A percentile compares a stretch with the other conserved stretches of the same genome.
Evolutionary conservation across 2,113 vertebrate species (phyloP).

Genomic region (Puma concolor): DNA sequence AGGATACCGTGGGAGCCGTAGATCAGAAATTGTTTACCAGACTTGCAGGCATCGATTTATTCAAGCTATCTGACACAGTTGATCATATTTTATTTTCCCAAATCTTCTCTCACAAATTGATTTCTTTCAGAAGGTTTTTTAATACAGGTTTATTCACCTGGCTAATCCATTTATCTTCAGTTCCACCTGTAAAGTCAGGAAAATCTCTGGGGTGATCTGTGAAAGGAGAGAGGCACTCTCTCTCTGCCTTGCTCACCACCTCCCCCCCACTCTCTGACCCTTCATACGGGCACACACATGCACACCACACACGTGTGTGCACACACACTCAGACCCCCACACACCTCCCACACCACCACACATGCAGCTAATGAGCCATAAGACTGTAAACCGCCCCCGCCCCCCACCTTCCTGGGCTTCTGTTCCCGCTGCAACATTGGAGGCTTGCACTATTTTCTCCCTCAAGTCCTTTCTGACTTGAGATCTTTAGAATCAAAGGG

Average conservation of each 20-base stretch:
- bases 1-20: constrained; percentile 65
- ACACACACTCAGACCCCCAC: neutral
- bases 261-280: neutral
- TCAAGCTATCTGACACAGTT: constrained; percentile 73
- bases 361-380: neutral
- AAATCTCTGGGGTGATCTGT: neutral
- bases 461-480: neutral
- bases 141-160: constrained; percentile 62
- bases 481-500: neutral
- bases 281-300: rapidly evolving
- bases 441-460: neutral
- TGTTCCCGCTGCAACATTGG: neutral
- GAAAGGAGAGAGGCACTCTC: neutral
- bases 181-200: constrained; percentile 58
- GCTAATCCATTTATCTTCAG: constrained; percentile 75
- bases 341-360: rapidly evolving
- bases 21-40: constrained; percentile 82
- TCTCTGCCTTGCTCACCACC: neutral
- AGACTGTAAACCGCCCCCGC: neutral
- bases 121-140: constrained; percentile 76
- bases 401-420: rapidly evolving
- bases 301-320: rapidly evolving
- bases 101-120: constrained; percentile 79
- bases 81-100: constrained; percentile 77
- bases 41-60: constrained; percentile 78